Base-by-base conservation (phyloP, 2,113 vertebrate genomes). In the Carassius carassius region DNA sequence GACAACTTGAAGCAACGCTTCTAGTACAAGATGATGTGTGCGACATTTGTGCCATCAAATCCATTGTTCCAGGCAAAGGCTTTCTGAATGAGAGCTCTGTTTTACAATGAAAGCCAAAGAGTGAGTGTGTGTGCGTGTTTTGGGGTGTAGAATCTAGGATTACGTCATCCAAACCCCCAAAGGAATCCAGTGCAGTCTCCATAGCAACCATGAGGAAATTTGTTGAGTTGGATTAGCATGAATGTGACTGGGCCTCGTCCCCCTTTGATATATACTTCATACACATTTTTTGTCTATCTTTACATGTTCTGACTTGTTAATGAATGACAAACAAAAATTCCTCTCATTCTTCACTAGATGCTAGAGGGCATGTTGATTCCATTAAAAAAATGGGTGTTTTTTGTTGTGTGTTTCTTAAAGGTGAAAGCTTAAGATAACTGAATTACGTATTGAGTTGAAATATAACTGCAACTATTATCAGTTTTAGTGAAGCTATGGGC, bases 201-300 rank as follows among this genome's bases (percentile, higher is more conserved):
- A 88, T 83, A 83, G 84, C 84, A 85, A 88, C 84, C 1, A 3
- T 21, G 35, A 49, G 67, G 78, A 78, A 56, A 78, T 35, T 19
- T 62, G 37, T 80, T 54, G 62, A 56, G 51, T 62, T 80, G 41
- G 37, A 51, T 63, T 21, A 10, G 65, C 35, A 9, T 47, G 58
- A 60, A 47, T 80, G 29, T 4, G 16, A 13, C 69, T 67, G 32
- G 25, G 32, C 25, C 67, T 23, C 4, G 44, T 63, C 54, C 32
- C 23, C 23, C 62, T 51, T 51, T 85, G 49, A 5, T 82, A 25
- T 51, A 67, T 37, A 44, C 60, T 67, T 73, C 49, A 51, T 51
- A 81, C 25, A 51, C 10, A 49, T 75, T 23, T 51, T 29, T 6
- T 83, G 32, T 51, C 47, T 37, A 5, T 82, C 23, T 37, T 41